Conservation (phyloP, 2,797 vertebrate species). For the Natrix natrix region DNA sequence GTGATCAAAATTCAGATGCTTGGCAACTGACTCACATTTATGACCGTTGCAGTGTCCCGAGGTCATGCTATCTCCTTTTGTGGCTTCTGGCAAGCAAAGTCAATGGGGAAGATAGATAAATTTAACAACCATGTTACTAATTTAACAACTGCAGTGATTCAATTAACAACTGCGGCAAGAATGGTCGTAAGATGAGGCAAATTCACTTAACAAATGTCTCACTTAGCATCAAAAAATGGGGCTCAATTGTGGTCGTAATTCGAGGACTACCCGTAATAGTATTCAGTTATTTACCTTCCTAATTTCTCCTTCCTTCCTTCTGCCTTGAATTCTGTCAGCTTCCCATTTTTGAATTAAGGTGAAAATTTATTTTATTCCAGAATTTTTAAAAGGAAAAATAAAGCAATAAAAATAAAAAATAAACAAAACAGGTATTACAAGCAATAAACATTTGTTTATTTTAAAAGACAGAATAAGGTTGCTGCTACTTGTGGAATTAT, state of each 20-base stretch:
- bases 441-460: not conserved
- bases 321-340: not conserved
- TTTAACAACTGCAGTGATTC: not conserved
- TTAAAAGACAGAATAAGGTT: not conserved
- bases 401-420: too few relatives aligned
- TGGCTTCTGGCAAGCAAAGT: not conserved
- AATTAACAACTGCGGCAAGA: not conserved
- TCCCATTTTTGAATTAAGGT: not conserved
- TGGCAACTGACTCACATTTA: not conserved
- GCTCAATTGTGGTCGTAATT: not conserved
- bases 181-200: not conserved
- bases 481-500: not conserved
- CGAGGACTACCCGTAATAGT: not conserved
- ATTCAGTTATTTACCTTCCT: not conserved
- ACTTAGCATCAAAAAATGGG: not conserved
- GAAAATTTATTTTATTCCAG: not conserved
- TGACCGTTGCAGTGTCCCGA: not conserved
- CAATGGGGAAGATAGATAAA: not conserved
- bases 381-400: not conserved
- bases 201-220: not conserved
- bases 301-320: not conserved
- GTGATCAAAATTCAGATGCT: not conserved
- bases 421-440: not conserved
- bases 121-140: not conserved
- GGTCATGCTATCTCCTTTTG: not conserved